phyloP scores from a whole-genome alignment of 2,888 invertebrate genomes.

The Tinea pellionella region DNA sequence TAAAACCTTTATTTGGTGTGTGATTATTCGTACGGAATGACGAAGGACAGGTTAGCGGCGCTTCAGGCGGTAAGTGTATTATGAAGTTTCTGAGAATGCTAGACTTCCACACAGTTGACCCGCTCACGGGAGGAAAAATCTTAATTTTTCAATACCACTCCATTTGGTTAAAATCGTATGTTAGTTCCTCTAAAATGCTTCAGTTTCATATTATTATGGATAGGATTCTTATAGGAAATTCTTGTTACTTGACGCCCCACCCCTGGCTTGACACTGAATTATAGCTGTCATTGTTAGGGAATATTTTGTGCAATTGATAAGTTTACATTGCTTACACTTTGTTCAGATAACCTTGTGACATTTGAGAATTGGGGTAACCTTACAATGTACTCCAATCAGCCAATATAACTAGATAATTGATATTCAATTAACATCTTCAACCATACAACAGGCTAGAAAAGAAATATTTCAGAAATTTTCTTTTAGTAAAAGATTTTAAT shows the following conservation, averaged over 20 bases:
- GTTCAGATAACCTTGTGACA: neutral
- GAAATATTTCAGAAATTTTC: too few species aligned
- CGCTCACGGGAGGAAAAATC: slow-evolving; percentile 42
- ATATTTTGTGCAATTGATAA: slow-evolving; percentile 31
- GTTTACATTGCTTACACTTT: neutral
- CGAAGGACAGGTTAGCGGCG: slow-evolving; percentile 97
- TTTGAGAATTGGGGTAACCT: neutral
- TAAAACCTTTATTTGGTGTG: slow-evolving; percentile 75
- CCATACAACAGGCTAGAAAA: neutral
- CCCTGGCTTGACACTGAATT: slow-evolving; percentile 48
- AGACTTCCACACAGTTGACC: slow-evolving; percentile 47
- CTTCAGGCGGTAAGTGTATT: slow-evolving; percentile 86
- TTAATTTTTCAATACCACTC: neutral
- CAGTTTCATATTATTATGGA: slow-evolving; percentile 1
- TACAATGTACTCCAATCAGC: neutral
- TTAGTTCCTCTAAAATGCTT: neutral
- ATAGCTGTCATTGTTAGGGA: slow-evolving; percentile 49
- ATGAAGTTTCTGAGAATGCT: slow-evolving; percentile 40
- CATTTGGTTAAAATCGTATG: neutral
- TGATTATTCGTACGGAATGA: slow-evolving; percentile 80
- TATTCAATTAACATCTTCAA: slow-evolving; percentile 4
- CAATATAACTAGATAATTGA: slow-evolving; percentile 2
- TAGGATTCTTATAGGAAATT: slow-evolving; percentile 27
- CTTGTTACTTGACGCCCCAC: slow-evolving; percentile 46
- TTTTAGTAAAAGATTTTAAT: too few species aligned